phyloP scores from a whole-genome alignment of 2,888 invertebrate species.

The Branchinecta sandiegonensis region DNA sequence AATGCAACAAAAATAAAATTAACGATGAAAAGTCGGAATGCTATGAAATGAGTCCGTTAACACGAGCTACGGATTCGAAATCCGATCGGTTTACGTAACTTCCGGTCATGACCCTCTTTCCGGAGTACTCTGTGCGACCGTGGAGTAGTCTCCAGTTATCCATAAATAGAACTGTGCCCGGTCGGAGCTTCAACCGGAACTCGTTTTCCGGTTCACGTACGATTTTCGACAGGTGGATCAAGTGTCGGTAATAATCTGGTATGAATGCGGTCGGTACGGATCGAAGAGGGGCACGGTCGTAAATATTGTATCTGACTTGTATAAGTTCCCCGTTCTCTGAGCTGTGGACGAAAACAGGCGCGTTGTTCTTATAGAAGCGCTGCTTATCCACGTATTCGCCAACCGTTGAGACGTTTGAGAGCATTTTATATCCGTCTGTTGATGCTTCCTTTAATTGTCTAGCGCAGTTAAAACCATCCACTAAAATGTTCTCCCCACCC shows the following conservation, averaged over 20 bases:
- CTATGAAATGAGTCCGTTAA: conserved; percentile 27
- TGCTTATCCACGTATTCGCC: conserved; percentile 51
- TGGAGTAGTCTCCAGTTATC: conserved; percentile 68
- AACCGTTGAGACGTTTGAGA: conserved; percentile 44
- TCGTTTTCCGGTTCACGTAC: conserved; percentile 40
- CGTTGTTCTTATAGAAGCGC: conserved; percentile 42
- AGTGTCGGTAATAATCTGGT: conserved; percentile 45
- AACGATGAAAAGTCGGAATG: not conserved
- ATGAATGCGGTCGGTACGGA: conserved; percentile 41
- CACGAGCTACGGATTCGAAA: conserved; percentile 45
- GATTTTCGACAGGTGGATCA: conserved; percentile 41
- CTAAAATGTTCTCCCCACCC: conserved; percentile 58
- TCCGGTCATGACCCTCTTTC: conserved; percentile 49
- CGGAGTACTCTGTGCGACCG: conserved; percentile 53
- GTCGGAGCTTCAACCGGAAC: conserved; percentile 46
- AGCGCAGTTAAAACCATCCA: conserved; percentile 57
- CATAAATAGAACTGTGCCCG: conserved; percentile 54
- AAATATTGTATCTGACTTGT: conserved; percentile 48
- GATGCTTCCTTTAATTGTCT: conserved; percentile 40
- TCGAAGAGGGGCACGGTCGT: conserved; percentile 52
- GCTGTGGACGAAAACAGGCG: conserved; percentile 45
- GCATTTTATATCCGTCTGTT: conserved; percentile 44
- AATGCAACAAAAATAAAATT: not conserved
- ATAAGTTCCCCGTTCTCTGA: conserved; percentile 41
- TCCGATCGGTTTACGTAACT: conserved; percentile 58